phyloP scores from a whole-genome alignment of 2,113 vertebrate species.

The Tychaedon coryphoeus region DNA sequence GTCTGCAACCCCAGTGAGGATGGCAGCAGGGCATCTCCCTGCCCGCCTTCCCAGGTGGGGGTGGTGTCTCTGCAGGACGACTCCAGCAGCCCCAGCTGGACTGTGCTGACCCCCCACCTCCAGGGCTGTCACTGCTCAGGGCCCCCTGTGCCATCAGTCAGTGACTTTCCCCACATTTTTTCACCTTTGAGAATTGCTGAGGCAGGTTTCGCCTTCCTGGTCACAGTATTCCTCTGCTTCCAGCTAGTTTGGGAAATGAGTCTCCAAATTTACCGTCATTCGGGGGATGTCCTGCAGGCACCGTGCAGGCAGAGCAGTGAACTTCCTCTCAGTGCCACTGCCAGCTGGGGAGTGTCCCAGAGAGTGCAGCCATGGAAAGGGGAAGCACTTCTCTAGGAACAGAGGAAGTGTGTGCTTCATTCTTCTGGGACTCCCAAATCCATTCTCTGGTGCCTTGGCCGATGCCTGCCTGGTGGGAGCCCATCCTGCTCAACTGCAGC shows the following conservation, averaged over 20 bases:
- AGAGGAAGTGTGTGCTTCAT: fast-evolving
- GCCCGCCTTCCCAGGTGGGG: neutral
- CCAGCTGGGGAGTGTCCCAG: neutral
- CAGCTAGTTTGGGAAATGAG: neutral
- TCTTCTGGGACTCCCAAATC: neutral
- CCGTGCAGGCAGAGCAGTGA: fast-evolving
- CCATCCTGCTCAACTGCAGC: fast-evolving
- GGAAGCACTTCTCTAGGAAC: neutral
- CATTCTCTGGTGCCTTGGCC: neutral
- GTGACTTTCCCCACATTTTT: neutral
- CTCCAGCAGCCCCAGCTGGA: neutral
- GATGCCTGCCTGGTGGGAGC: fast-evolving
- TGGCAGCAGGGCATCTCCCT: neutral
- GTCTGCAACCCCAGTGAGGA: neutral
- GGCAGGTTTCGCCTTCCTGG: neutral
- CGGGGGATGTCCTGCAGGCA: neutral
- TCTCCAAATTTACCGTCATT: neutral
- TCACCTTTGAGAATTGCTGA: neutral
- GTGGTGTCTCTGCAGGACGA: neutral
- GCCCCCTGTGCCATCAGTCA: neutral
- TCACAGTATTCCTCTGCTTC: neutral
- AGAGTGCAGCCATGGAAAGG: neutral
- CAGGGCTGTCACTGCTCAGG: neutral
- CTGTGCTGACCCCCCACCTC: fast-evolving
- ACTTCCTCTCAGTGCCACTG: neutral